Evolutionary conservation across 2,113 vertebrate genomes (phyloP).

Genomic region (Cromileptes altivelis): DNA sequence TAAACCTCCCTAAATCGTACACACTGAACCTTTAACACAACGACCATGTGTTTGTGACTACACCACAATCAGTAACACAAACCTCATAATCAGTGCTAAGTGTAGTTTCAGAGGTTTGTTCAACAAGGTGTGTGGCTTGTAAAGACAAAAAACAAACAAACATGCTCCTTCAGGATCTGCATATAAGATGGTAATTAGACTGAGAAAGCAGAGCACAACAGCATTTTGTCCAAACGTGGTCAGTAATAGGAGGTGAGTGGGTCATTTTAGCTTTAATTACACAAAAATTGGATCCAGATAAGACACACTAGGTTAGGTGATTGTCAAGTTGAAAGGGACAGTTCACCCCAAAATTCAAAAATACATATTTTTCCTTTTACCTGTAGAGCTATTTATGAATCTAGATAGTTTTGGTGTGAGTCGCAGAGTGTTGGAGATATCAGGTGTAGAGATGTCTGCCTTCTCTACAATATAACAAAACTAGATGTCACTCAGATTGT

Average conservation of each 20-base stretch:
- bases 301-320: background rate
- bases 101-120: conserved; percentile 1
- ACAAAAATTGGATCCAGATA: background rate
- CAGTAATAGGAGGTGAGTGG: no score
- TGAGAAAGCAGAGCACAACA: background rate
- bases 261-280: background rate
- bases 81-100: conserved; percentile 1
- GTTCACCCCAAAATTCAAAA: no score
- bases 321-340: background rate
- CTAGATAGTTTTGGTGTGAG: no score
- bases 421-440: no score
- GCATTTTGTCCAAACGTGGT: background rate
- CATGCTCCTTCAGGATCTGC: background rate
- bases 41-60: conserved; percentile 6
- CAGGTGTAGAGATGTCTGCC: no score
- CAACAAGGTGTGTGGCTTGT: background rate
- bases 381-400: no score
- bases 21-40: background rate
- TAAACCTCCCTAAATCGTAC: no score
- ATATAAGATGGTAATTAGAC: background rate
- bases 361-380: no score
- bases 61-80: background rate
- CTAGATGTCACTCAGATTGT: no score
- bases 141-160: background rate
- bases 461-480: no score